Evolutionary conservation across 2,797 vertebrate species (phyloP), one percentile per base, ranked within the genome.

Genomic region (Lerista edwardsae): DNA sequence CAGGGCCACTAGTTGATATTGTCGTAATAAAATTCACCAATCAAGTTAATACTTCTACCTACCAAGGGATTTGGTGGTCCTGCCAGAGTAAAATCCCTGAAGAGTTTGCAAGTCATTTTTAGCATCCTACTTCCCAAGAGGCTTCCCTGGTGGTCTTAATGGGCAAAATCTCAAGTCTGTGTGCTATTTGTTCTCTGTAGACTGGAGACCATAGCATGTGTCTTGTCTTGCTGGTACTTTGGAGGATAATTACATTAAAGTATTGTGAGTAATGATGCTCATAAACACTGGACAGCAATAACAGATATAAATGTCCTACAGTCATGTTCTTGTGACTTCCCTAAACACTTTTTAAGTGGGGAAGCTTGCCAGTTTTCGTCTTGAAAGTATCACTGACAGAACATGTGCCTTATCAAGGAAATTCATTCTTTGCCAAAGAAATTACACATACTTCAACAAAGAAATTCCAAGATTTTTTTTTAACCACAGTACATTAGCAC

Each of bases 281-380:
- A 78, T 77, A 84, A 84, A 61, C 12, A n/a, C 23, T 71, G 39
- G 75, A 76, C 39, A 68, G 67, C 36, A 71, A 71, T 69, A 84
- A 77, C 31, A 44, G 47, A 83, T 41, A 59, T 61, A 84, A 61
- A 84, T 77, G 23, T 8, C 47, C 47, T 80, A 34, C 47, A 78
- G 76, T 67, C 67, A 84, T 87, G 64, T 85, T 51, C 89, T 79
- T 90, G 76, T 59, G 88, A 75, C 78, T 87, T 85, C 75, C 31
- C 39, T n/a, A 76, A 86, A 77, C 34, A n/a, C 11, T 44, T 75
- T 36, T 87, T 62, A 65, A 89, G 23, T 25, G 69, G 31, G 79
- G 19, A 31, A 82, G 27, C 41, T 14, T 3, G 1, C 75, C 84
- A 88, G 47, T 89, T 89, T 75, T 31, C 75, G 7, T 83, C 27